Base-by-base conservation (phyloP, 92 coral and sea anemone genomes). In the Porites rus region DNA sequence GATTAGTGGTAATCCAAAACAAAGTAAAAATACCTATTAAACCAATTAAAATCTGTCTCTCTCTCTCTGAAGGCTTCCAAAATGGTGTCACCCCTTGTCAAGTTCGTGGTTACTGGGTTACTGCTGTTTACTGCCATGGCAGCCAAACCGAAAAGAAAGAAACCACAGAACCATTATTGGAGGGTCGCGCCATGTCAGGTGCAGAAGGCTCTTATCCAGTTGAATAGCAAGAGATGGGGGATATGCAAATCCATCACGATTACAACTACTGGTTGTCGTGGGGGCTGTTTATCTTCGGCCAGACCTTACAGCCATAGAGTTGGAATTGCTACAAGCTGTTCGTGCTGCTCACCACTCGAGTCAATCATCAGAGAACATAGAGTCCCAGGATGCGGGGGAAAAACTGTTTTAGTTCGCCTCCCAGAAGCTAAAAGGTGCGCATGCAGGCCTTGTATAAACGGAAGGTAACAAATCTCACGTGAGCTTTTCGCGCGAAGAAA, bases 241-340 rank as follows among this genome's bases (percentile, higher is more conserved):
- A 38, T 38, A 38, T 38, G 46, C 46, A 38, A 38, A 38, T 3
- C 46, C 46, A 76, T 92, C 72, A 71, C 8, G n/a, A 69, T 95
- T 65, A 28, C 25, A 82, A 93, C 93, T 51, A 8, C 18, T 78
- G 99, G 98, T 50, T 97, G 99, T 79, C 81, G 84, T 28, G 99
- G 99, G 51, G 89, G 86, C 77, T 97, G 99, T 84, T 79, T 95
- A 75, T 97, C 99, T 3, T 95, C 99, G 22, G 96, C 96, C 11
- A 93, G 84, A 86, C 96, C 99, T 66, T 80, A 85, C 87, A 56
- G 86, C 80, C n/a, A 87, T 85, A 77, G 88, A 56, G 72, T 81
- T 56, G 96, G 94, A n/a, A 89, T 97, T 79, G 98, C 97, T 22
- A 86, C 93, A 20, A 91, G 96, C 84, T 97, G 99, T 78, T 93